Base-by-base conservation (phyloP, 92 coral and sea anemone genomes). In the Umimayanthus chanpuru region DNA sequence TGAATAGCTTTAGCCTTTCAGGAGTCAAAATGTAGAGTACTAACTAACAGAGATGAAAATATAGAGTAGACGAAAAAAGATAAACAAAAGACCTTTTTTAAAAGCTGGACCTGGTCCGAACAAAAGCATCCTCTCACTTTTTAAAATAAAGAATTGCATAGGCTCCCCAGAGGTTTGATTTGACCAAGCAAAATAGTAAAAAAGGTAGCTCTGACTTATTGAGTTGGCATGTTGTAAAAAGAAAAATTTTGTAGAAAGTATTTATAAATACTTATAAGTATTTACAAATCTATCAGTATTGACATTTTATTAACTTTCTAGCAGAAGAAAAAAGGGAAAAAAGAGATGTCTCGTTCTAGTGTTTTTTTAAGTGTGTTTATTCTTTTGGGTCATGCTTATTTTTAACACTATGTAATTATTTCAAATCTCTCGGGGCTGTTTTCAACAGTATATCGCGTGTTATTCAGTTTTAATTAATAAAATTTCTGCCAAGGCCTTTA, bases 381-480 rank as follows among this genome's bases (percentile, higher is more conserved):
- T 2, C 23, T 66, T 66, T 15, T 66, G 28, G 8, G 12, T n/a
- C 30, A 67, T 30, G 28, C 74, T 23, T 68, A 68, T 5, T 26
- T 36, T 30, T 38, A 38, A 25, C 74, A 68, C 9, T 14, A 25
- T 68, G 36, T 29, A 12, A 10, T 79, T 61, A 55, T 50, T 79
- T 79, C 36, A 79, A 36, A 15, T 79, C 30, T 49, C n/a, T 79
- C 83, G 25, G 83, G 83, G 32, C 29, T 79, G 20, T 79, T 55
- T 16, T 50, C 39, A 61, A 79, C 14, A 50, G 71, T 79, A 56
- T 79, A 79, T 53, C 64, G 49, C 39, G 49, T 64, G 83, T 79
- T 79, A 32, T 79, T 79, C n/a, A n/a, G n/a, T n/a, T 26, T 30
- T 79, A 18, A 79, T 78, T 28, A 78, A n/a, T n/a, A n/a, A n/a